phyloP scores from a whole-genome alignment of 2,797 vertebrate species.

The Echeneis naucrates region DNA sequence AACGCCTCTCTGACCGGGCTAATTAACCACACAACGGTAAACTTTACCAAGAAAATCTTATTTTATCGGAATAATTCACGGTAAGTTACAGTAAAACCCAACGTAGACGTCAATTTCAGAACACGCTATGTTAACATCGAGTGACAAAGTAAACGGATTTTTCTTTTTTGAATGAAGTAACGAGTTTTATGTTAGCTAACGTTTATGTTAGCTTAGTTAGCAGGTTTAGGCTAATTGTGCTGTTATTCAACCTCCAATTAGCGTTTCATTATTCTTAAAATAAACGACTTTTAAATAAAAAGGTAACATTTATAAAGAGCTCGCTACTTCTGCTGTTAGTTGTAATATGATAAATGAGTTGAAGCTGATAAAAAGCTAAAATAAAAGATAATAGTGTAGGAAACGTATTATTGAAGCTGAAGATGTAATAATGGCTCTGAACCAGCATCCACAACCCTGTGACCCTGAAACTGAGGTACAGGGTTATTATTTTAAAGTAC shows the following conservation, averaged over 20 bases:
- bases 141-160: background rate
- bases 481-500: background rate
- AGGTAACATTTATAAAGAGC: background rate
- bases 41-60: background rate
- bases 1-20: background rate
- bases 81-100: background rate
- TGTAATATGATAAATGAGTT: background rate
- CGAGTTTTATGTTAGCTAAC: background rate
- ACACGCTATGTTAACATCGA: background rate
- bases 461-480: background rate
- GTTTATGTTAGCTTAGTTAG: slow-evolving; percentile 12
- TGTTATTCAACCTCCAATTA: background rate
- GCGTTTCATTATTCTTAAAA: background rate
- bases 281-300: background rate
- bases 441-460: background rate
- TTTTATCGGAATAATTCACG: background rate
- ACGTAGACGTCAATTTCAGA: accelerated
- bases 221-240: background rate
- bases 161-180: too few relatives aligned
- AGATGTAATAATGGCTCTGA: too few relatives aligned
- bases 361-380: background rate
- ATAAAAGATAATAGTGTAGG: too few relatives aligned
- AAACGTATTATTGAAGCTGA: background rate
- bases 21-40: slow-evolving; percentile 14
- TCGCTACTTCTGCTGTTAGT: background rate